phyloP scores from a whole-genome alignment of 2,113 vertebrate species.

The Psophia crepitans region DNA sequence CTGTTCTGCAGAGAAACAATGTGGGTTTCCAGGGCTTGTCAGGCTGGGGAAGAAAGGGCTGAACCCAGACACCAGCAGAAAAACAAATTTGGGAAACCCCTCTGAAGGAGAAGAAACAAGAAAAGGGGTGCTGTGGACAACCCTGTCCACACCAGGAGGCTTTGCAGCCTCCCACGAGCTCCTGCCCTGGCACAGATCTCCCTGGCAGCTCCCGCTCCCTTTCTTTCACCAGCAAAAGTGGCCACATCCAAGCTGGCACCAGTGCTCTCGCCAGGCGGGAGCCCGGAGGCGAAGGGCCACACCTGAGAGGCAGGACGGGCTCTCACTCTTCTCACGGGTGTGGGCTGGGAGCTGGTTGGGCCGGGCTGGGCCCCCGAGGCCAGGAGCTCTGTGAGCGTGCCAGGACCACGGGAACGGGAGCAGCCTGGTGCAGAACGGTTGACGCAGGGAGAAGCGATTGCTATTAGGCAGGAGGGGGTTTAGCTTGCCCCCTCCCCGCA shows the following conservation, averaged over 20 bases:
- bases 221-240: not conserved
- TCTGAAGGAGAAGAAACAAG: not conserved
- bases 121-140: not conserved
- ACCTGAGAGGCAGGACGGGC: conserved; percentile 50
- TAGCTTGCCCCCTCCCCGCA: not conserved
- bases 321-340: conserved; percentile 40
- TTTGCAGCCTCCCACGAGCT: not conserved
- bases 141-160: rapidly evolving
- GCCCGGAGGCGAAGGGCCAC: conserved; percentile 39
- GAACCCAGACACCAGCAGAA: not conserved
- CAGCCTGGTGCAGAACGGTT: not conserved
- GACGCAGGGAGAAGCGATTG: not conserved
- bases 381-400: conserved; percentile 9
- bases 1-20: not conserved
- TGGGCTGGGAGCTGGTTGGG: conserved; percentile 43
- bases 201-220: not conserved
- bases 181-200: not conserved
- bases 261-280: not conserved
- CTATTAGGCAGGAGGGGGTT: not conserved
- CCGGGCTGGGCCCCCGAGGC: not conserved
- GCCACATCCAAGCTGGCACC: conserved; percentile 18
- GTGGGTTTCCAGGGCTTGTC: not conserved
- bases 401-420: not conserved
- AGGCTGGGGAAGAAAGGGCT: not conserved
- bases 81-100: not conserved